Evolutionary conservation across 1,140 invertebrate genomes (phyloP).

Genomic region (Aphidius gifuensis): DNA sequence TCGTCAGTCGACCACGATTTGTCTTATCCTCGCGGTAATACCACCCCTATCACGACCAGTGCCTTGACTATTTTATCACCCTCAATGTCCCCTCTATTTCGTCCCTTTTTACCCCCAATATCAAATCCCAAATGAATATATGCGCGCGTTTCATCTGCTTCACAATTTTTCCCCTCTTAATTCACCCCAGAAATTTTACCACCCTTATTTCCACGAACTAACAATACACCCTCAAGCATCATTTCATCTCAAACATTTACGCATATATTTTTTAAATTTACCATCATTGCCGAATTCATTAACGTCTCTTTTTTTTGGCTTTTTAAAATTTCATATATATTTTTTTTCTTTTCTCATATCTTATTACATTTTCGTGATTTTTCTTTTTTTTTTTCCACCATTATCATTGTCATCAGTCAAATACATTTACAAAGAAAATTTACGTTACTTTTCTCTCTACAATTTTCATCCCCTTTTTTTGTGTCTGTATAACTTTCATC

Average conservation of each 20-base stretch:
- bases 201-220: no score
- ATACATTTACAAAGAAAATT: not conserved
- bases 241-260: no score
- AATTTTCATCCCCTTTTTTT: constrained; percentile 1
- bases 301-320: not conserved
- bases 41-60: constrained; percentile 31
- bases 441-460: not conserved
- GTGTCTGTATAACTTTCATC: not conserved
- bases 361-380: not conserved
- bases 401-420: not conserved
- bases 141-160: constrained; percentile 3
- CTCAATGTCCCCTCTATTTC: constrained; percentile 2
- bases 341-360: not conserved
- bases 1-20: constrained; percentile 30
- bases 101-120: constrained; percentile 7
- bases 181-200: not conserved
- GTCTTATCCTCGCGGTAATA: constrained; percentile 31
- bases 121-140: not conserved
- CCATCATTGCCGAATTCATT: no score
- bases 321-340: not conserved
- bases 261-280: no score
- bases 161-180: constrained; percentile 2
- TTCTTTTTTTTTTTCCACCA: not conserved
- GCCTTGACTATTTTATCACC: constrained; percentile 16
- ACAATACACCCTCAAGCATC: no score